These are phyloP conservation scores for Philereme vetulata DNA, from an alignment of 2,888 invertebrate genomes.

Conservation along the genomic window DNA sequence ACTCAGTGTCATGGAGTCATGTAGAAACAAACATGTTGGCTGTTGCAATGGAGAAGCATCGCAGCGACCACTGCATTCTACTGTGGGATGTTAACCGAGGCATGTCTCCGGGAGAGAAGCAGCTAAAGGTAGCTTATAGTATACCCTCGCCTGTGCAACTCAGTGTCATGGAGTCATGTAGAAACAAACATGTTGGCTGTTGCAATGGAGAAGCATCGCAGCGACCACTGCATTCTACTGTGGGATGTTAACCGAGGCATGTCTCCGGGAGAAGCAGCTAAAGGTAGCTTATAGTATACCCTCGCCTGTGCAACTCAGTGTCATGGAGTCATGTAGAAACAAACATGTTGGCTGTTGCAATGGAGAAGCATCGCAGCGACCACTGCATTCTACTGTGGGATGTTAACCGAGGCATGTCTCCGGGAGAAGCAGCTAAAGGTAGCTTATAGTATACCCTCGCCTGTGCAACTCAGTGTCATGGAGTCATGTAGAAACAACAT, in stretches of 20 bases:
- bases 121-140: slow-evolving; percentile 16
- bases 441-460: slow-evolving; percentile 85
- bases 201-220: slow-evolving; percentile 94
- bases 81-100: slow-evolving; percentile 92
- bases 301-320: slow-evolving; percentile 93
- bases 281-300: slow-evolving; percentile 72
- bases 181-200: slow-evolving; percentile 93
- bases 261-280: slow-evolving; percentile 48
- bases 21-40: slow-evolving; percentile 91
- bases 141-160: slow-evolving; percentile 93
- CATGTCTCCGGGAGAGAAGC: slow-evolving; percentile 59
- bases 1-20: slow-evolving; percentile 94
- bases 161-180: slow-evolving; percentile 93
- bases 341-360: slow-evolving; percentile 92
- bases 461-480: slow-evolving; percentile 94
- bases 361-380: slow-evolving; percentile 95
- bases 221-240: slow-evolving; percentile 93
- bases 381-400: slow-evolving; percentile 96
- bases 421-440: slow-evolving; percentile 48
- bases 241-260: slow-evolving; percentile 91
- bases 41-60: slow-evolving; percentile 94
- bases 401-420: slow-evolving; percentile 79
- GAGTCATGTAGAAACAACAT: slow-evolving; percentile 92
- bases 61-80: slow-evolving; percentile 93
- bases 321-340: slow-evolving; percentile 94